phyloP scores from a whole-genome alignment of 2,888 invertebrate species.

The Pecten maximus region DNA sequence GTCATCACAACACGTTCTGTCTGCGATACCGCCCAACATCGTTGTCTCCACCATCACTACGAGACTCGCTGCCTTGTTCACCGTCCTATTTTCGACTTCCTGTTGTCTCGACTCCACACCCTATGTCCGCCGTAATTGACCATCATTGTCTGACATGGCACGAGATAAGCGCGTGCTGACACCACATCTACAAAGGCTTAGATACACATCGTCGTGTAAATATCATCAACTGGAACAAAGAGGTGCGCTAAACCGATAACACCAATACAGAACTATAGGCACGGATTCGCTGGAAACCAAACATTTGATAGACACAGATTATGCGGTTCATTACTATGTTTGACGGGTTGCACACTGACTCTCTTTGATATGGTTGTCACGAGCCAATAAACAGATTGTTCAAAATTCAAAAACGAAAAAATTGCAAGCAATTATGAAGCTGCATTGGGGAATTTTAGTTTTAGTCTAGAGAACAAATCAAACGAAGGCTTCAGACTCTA shows the following conservation, averaged over 20 bases:
- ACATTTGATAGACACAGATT: not conserved
- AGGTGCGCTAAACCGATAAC: not conserved
- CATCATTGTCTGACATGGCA: not conserved
- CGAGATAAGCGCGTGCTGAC: constrained; percentile 26
- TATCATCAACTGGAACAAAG: not conserved
- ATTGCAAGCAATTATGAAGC: no score
- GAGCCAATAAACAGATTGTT: not conserved
- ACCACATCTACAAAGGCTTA: constrained; percentile 11
- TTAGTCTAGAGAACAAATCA: no score
- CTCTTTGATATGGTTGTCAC: not conserved
- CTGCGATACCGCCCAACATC: not conserved
- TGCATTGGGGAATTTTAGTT: no score
- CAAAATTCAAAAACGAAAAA: not conserved
- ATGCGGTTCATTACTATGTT: not conserved
- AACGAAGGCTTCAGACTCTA: no score
- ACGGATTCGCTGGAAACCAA: not conserved
- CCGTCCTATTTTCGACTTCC: not conserved
- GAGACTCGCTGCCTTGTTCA: not conserved
- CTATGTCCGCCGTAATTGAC: not conserved
- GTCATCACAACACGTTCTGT: not conserved
- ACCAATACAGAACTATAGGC: not conserved
- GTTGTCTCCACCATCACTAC: no score
- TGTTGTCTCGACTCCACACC: constrained; percentile 33
- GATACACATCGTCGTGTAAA: not conserved
- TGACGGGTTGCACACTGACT: not conserved